A percentile compares a stretch with the other conserved stretches of the same genome.
Conservation (phyloP, 2,113 vertebrate species). For the Megaceryle torquata region DNA sequence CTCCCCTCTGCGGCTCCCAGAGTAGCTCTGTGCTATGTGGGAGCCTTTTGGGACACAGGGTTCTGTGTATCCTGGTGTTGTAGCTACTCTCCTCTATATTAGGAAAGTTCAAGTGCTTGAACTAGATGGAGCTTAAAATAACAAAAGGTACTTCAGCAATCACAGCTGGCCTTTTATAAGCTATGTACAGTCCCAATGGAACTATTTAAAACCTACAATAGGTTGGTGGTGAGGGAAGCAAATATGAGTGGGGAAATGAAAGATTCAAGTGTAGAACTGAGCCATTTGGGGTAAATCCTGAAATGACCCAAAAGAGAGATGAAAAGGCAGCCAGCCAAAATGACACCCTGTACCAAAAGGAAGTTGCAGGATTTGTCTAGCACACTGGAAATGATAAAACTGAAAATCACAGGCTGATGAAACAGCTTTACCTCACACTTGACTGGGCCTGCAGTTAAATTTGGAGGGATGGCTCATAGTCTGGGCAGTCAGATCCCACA, state of each 20-base stretch:
- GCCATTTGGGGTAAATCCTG: slow-evolving; percentile 21
- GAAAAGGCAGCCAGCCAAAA: neutral
- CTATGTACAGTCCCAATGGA: neutral
- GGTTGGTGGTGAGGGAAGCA: neutral
- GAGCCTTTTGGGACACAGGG: neutral
- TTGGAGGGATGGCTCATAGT: slow-evolving; percentile 62
- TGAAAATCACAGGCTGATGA: slow-evolving; percentile 34
- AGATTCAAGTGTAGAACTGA: neutral
- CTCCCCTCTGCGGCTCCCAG: no score
- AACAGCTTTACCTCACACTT: slow-evolving; percentile 27
- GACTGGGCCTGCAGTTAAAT: slow-evolving; percentile 52
- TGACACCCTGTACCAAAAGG: neutral
- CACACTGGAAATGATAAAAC: neutral
- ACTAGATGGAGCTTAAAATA: slow-evolving; percentile 16
- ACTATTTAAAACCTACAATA: neutral
- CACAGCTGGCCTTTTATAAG: neutral
- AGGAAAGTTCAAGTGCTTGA: neutral
- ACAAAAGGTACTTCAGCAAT: neutral
- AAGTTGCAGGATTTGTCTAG: slow-evolving; percentile 30
- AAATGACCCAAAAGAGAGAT: neutral
- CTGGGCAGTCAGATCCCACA: slow-evolving; percentile 51
- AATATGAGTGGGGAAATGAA: neutral
- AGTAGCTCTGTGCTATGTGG: accelerated
- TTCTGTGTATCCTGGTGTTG: neutral
- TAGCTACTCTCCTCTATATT: neutral